Percentiles rank a stretch among this genome's conserved stretches.
phyloP scores from a whole-genome alignment of 2,888 invertebrate genomes.

The Apodemia mormo region DNA sequence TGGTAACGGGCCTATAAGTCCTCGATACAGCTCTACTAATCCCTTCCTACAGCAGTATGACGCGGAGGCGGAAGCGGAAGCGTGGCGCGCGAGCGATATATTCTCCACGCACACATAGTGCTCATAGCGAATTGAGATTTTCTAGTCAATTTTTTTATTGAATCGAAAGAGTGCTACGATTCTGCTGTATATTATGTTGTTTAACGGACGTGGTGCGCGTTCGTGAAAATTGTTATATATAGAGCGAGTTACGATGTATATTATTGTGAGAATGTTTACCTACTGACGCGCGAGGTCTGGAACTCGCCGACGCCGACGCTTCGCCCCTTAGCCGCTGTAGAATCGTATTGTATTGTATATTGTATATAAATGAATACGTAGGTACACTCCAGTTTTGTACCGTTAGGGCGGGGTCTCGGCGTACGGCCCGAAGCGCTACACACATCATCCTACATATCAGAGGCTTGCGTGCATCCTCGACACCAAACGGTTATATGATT shows the following conservation, averaged over 20 bases:
- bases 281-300: slow-evolving; percentile 63
- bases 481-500: slow-evolving; percentile 35
- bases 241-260: slow-evolving; percentile 78
- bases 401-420: slow-evolving; percentile 59
- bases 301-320: slow-evolving; percentile 59
- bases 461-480: slow-evolving; percentile 67
- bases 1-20: slow-evolving; percentile 49
- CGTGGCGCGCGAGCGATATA: slow-evolving; percentile 73
- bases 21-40: slow-evolving; percentile 80
- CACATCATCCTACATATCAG: slow-evolving; percentile 80
- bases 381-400: slow-evolving; percentile 72
- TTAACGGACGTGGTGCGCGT: slow-evolving; percentile 70
- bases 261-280: slow-evolving; percentile 76
- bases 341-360: slow-evolving; percentile 75
- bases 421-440: slow-evolving; percentile 65
- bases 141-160: slow-evolving; percentile 81
- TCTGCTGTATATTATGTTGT: slow-evolving; percentile 78
- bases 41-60: slow-evolving; percentile 83
- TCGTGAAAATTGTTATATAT: slow-evolving; percentile 76
- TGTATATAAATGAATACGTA: slow-evolving; percentile 75
- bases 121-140: slow-evolving; percentile 76
- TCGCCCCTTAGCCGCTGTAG: slow-evolving; percentile 66
- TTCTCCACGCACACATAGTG: slow-evolving; percentile 78
- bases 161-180: slow-evolving; percentile 77
- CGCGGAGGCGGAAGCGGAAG: slow-evolving; percentile 74